Percentiles rank a stretch among this genome's conserved stretches.
Conservation (phyloP, 2,797 vertebrate species). For the Siniperca scherzeri region DNA sequence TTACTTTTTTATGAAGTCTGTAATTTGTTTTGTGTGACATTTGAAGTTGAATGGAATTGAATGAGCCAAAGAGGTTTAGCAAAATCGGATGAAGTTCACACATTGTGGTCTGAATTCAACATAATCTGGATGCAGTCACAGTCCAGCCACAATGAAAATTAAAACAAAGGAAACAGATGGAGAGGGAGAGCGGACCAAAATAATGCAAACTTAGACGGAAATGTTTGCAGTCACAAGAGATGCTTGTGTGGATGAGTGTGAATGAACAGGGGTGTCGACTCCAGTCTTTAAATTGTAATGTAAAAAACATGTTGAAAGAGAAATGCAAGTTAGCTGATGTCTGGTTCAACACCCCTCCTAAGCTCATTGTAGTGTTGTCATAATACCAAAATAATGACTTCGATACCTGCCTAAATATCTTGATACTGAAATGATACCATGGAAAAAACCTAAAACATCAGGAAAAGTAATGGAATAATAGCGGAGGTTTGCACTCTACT, state of each 20-base stretch:
- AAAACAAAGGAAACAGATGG: constrained; percentile 19
- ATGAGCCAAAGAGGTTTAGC: neutral
- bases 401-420: no score
- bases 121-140: neutral
- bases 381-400: no score
- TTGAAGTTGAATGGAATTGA: neutral
- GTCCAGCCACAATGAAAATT: neutral
- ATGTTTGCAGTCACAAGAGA: neutral
- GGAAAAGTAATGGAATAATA: no score
- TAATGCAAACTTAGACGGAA: constrained; percentile 4
- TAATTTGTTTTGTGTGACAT: neutral
- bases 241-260: neutral
- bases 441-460: no score
- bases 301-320: neutral
- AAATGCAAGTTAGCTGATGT: constrained; percentile 20
- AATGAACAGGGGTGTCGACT: neutral
- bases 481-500: no score
- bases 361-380: neutral
- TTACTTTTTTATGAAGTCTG: neutral
- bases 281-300: neutral
- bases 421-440: no score
- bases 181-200: neutral
- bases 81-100: neutral
- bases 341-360: neutral
- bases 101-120: neutral